These are phyloP conservation scores for Porites australiensis DNA, from an alignment of 64 coral and sea anemone species.

Conservation along the genomic window DNA sequence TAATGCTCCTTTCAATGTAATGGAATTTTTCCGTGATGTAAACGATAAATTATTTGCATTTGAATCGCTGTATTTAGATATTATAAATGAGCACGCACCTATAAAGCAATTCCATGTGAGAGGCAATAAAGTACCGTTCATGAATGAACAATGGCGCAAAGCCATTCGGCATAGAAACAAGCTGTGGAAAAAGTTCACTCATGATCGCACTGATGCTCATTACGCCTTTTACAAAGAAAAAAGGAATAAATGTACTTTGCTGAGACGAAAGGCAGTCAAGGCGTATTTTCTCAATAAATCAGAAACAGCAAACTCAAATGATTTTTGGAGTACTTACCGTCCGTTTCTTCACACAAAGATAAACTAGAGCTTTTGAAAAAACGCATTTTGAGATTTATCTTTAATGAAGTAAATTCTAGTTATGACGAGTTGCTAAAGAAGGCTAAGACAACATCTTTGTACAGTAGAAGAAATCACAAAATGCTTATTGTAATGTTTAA, in stretches of 20 bases:
- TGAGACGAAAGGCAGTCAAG: conserved; percentile 32
- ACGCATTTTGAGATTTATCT: neutral
- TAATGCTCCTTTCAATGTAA: conserved; percentile 33
- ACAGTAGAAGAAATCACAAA: too few species aligned
- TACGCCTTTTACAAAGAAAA: conserved; percentile 40
- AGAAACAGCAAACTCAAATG: conserved; percentile 17
- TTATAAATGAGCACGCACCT: conserved; percentile 58
- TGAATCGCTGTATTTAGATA: conserved; percentile 50
- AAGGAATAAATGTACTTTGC: conserved; percentile 4
- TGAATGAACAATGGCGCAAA: conserved; percentile 65
- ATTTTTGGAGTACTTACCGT: conserved; percentile 48
- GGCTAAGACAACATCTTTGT: too few species aligned
- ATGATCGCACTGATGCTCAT: neutral
- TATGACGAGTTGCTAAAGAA: too few species aligned
- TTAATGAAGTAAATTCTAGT: too few species aligned
- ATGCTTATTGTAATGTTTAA: too few species aligned
- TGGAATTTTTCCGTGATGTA: conserved; percentile 68
- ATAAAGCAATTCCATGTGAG: conserved; percentile 52
- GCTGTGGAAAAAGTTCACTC: conserved; percentile 45
- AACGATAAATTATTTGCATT: conserved; percentile 66
- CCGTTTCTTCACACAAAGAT: conserved; percentile 47
- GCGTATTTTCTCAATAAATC: conserved; percentile 58
- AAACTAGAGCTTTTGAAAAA: neutral
- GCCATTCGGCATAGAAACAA: conserved; percentile 53
- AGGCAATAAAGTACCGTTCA: conserved; percentile 50